Evolutionary conservation across 2,888 invertebrate genomes (phyloP), one percentile per base, ranked within the genome.

Genomic region (Mesorhabditis belari): DNA sequence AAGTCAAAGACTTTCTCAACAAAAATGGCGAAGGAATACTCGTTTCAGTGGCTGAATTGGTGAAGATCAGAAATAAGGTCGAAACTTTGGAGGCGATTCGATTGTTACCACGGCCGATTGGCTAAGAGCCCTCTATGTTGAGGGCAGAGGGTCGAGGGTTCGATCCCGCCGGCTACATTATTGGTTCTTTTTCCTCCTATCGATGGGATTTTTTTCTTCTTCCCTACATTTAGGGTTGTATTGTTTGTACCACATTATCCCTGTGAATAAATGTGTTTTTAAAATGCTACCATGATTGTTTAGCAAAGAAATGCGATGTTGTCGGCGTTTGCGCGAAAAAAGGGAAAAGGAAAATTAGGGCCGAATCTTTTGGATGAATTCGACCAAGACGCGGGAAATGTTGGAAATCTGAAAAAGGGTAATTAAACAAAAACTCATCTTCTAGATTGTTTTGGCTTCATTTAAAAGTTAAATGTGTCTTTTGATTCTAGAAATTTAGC

Each of bases 1-100:
- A 70, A 60, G 90, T 93, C 17, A 90, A 90, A 75, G 91, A 90
- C 1, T 93, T 91, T 82, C 84, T 96, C n/a, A 95, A 95, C 82
- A 92, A 93, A 81, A 89, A 88, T 80, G 95, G 95, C 3, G 87
- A 88, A 75, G 95, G 95, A 0, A 88, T 89, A 61, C 88, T 90
- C 82, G 88, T 94, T 76, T 91, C 92, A 0, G 88, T 93, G 73
- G 88, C 90, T 0, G 90, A 92, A 79, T 83, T 95, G 59, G 92
- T 94, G 4, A 85, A 92, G 59, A 83, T 89, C 58, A 85, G 93
- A 68, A 93, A 92, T 81, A 90, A 89, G 81, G 72, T 69, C 9
- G n/a, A n/a, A n/a, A n/a, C n/a, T n/a, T n/a, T n/a, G n/a, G n/a
- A n/a, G n/a, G n/a, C n/a, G n/a, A n/a, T n/a, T n/a, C n/a, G n/a